Evolutionary conservation across 2,888 invertebrate species (phyloP), one percentile per base, ranked within the genome.

Genomic region (Eurois occulta): DNA sequence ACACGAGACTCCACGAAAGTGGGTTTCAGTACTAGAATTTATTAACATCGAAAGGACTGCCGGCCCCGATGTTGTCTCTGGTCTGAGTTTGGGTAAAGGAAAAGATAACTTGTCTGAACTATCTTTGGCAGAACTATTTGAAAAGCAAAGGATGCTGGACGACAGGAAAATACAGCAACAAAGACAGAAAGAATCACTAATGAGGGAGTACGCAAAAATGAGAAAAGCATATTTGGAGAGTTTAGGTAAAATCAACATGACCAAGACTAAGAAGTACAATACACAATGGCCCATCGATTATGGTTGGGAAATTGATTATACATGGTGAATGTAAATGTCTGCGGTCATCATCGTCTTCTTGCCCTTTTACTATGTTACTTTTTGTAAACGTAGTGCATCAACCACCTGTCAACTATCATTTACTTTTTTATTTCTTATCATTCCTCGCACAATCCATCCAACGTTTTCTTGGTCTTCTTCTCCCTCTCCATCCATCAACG

Each of bases 1-100:
- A 16, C 92, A 94, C 4, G 94, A 94, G 38, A 88, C 90, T 0
- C 87, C 90, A 0, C 84, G 86, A 28, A 94, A 94, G 67, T 93
- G 91, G 35, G 0, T 0, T 0, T 0, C 0, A 0, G 16, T 6
- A 0, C 0, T 2, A 0, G 83, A 81, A 8, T 81, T 72, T 16
- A 0, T 0, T 0, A 6, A 28, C 0, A 60, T 55, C 0, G 64
- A 64, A 5, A 11, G 0, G 0, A 3, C 11, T 0, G 32, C 68
- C 3, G 43, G 70, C 0, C 2, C 28, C 0, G 58, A 46, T 0
- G 2, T 21, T 1, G 6, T 67, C 0, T 18, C 10, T 0, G 16
- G 24, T 2, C 28, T 58, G 6, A 28, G 16, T 16, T 1, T 18
- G 2, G 28, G 28, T 1, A 18, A 18, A 16, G 43, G 38, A 0